These are phyloP conservation scores for Potorous gilbertii DNA, from an alignment of 2,797 vertebrate genomes.

Conservation along the genomic window DNA sequence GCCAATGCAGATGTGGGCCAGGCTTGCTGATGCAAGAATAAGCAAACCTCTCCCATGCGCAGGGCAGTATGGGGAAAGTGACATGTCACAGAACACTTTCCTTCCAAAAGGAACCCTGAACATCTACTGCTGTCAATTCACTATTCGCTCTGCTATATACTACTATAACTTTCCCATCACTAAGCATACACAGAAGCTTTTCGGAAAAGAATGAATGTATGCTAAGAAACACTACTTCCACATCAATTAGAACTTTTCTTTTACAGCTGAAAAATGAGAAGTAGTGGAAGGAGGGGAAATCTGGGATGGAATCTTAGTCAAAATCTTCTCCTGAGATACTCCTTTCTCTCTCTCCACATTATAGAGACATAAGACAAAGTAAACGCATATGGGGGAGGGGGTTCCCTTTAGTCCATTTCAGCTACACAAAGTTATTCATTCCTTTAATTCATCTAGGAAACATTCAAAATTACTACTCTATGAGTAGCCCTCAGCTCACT, in stretches of 20 bases:
- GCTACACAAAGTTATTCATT: neutral
- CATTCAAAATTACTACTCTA: neutral
- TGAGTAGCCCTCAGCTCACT: neutral
- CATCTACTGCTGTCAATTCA: constrained; percentile 46
- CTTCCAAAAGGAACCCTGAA: constrained; percentile 47
- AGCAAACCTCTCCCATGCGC: constrained; percentile 42
- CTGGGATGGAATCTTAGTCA: neutral
- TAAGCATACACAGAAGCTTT: neutral
- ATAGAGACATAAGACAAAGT: neutral
- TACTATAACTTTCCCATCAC: neutral
- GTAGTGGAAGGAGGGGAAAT: neutral
- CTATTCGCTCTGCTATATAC: constrained; percentile 13
- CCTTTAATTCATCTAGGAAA: neutral
- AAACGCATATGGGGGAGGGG: neutral
- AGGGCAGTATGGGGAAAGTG: constrained; percentile 48
- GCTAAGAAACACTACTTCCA: neutral
- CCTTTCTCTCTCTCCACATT: neutral
- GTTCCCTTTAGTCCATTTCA: neutral
- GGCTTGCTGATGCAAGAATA: constrained; percentile 44
- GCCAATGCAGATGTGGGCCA: constrained; percentile 48
- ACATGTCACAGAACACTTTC: constrained; percentile 23
- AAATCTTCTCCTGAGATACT: neutral
- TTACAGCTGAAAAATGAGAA: constrained; percentile 25
- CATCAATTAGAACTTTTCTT: neutral
- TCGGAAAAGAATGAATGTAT: neutral